Conservation (phyloP, 2,888 invertebrate genomes). For the Congeria kusceri region DNA sequence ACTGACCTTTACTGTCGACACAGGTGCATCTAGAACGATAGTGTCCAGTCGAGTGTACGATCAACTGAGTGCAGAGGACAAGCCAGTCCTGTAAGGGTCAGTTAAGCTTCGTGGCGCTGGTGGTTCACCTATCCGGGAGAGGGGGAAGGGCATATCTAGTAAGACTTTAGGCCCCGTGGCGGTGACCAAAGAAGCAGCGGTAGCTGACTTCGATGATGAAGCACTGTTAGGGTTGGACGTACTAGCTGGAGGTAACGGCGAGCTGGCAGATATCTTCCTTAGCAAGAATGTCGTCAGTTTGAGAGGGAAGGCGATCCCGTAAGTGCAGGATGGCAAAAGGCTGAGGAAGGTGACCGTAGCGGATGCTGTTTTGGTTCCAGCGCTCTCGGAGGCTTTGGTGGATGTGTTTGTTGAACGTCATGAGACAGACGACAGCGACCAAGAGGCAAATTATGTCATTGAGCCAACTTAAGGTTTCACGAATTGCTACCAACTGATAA, state of each 20-base stretch:
- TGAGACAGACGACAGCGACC: conserved; percentile 14
- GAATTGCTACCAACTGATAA: no score
- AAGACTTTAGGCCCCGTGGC: background rate
- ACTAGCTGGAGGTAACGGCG: background rate
- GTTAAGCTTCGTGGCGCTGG: background rate
- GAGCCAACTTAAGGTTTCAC: no score
- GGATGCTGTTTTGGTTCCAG: conserved; percentile 28
- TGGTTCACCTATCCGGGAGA: background rate
- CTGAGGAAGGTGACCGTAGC: conserved; percentile 18
- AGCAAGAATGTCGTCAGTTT: conserved; percentile 28
- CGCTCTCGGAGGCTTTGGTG: conserved; percentile 19
- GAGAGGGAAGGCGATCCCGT: background rate
- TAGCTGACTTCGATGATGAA: background rate
- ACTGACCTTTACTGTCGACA: no score
- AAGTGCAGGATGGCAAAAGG: no score
- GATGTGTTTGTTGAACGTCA: conserved; percentile 29
- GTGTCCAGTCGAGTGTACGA: conserved; percentile 1
- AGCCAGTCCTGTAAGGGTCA: background rate
- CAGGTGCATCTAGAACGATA: background rate
- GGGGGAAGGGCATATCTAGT: conserved; percentile 9
- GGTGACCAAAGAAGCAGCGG: background rate
- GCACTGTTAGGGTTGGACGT: background rate
- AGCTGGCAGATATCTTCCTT: conserved; percentile 21
- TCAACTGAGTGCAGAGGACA: background rate
- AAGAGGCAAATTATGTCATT: background rate